phyloP scores from a whole-genome alignment of 2,797 vertebrate genomes.

The Acrossocheilus fasciatus region DNA sequence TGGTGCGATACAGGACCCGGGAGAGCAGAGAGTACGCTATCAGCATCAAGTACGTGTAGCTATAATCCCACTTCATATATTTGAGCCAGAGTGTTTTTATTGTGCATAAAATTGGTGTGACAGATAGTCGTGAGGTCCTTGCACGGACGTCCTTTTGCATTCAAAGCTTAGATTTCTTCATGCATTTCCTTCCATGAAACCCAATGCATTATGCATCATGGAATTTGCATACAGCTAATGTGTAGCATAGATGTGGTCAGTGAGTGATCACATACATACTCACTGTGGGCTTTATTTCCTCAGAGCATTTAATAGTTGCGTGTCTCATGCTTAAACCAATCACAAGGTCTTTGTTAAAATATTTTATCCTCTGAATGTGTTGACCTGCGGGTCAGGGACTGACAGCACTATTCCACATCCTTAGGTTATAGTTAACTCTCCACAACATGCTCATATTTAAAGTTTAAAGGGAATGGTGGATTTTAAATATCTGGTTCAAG shows the following conservation, averaged over 20 bases:
- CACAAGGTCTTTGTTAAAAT: not conserved
- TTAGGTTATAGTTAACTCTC: not conserved
- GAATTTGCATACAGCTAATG: slow-evolving; percentile 29
- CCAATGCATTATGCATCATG: slow-evolving; percentile 15
- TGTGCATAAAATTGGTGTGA: not conserved
- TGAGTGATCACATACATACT: slow-evolving; percentile 9
- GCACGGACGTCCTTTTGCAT: not conserved
- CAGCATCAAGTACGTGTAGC: slow-evolving; percentile 88
- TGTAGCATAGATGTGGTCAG: slow-evolving; percentile 1
- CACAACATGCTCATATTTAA: not conserved
- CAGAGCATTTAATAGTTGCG: slow-evolving; percentile 14
- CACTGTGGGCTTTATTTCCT: slow-evolving; percentile 4
- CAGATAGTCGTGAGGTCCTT: not conserved
- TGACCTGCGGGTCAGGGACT: not conserved
- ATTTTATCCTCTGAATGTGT: not conserved
- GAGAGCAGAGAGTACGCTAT: slow-evolving; percentile 94
- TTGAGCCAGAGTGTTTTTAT: slow-evolving; percentile 16
- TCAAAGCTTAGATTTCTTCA: slow-evolving; percentile 13
- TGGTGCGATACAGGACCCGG: slow-evolving; percentile 92
- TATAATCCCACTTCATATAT: slow-evolving; percentile 24
- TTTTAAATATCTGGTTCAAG: not conserved
- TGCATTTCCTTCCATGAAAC: not conserved
- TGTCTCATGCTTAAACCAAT: not conserved
- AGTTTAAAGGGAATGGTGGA: not conserved
- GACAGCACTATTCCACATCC: not conserved